phyloP scores from a whole-genome alignment of 2,113 vertebrate genomes.

The Percina caprodes region DNA sequence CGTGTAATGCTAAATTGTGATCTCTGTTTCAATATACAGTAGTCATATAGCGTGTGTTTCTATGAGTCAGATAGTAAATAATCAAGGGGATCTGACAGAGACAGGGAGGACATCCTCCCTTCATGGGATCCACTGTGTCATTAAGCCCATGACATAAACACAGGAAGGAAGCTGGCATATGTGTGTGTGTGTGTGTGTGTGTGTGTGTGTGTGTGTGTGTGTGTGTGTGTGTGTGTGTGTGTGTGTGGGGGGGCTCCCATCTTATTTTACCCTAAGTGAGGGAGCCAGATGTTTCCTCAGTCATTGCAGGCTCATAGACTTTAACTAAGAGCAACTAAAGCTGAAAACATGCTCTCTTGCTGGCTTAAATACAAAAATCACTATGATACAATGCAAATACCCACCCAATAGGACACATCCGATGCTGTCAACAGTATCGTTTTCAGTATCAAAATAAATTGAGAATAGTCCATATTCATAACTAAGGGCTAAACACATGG shows the following conservation, averaged over 20 bases:
- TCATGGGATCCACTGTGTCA: conserved; percentile 28
- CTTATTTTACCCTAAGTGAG: conserved; percentile 16
- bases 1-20: background rate
- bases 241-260: conserved; percentile 25
- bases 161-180: conserved; percentile 67
- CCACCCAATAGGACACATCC: background rate
- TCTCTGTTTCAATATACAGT: background rate
- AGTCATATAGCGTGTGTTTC: background rate
- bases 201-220: too few relatives aligned
- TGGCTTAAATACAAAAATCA: background rate
- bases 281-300: conserved; percentile 58
- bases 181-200: too few relatives aligned
- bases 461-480: background rate
- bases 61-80: conserved; percentile 5
- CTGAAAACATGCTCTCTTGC: background rate
- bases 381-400: background rate
- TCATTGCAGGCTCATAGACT: background rate
- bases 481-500: background rate
- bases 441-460: background rate
- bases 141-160: conserved; percentile 64
- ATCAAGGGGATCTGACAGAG: background rate
- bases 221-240: too few relatives aligned
- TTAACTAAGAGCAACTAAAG: background rate
- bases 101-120: conserved; percentile 9
- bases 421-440: background rate